Base-by-base conservation (phyloP, 2,113 vertebrate genomes). In the Rhegmatorhina hoffmannsi region DNA sequence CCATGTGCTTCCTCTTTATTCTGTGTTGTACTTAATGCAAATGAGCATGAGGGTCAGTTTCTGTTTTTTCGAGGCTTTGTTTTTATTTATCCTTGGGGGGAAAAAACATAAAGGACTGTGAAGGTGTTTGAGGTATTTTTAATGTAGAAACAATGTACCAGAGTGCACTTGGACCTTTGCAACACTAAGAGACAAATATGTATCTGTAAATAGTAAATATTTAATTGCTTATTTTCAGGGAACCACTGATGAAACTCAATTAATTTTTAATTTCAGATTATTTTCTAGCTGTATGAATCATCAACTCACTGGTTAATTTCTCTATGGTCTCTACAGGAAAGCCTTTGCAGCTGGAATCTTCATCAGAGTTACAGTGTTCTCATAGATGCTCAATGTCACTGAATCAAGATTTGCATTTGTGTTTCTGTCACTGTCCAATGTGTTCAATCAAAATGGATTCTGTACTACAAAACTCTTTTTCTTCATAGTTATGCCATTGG, bases 261-360 rank as follows among this genome's bases (percentile, higher is more conserved):
- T 80, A 83, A 70, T 87, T 94, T 88, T 88, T 38, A 50, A 78
- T 96, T 92, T 84, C 84, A 77, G 20, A 80, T 85, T 75, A 64
- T 95, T 90, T 89, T 93, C n/a, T 80, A 77, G 55, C 64, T 80
- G 7, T 66, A 46, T 83, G 50, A 59, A 63, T 85, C 55, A 46
- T 64, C 73, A 70, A 26, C 13, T 69, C 36, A 24, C 40, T 73
- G 28, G 53, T 24, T 66, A 49, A 46, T 92, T 83, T 92, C 79
- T 76, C 44, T 53, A 33, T 64, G 44, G 66, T 68, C 52, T 87
- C 38, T 66, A 52, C 25, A 67, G 50, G 50, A 80, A 83, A 26
- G 13, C 11, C 21, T 90, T 73, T 93, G 59, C 64, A 90, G 43
- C 55, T 74, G 23, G 18, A 70, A 59, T 92, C 8, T 40, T 79